Evolutionary conservation across 2,113 vertebrate genomes (phyloP).

Genomic region (Notechis scutatus): DNA sequence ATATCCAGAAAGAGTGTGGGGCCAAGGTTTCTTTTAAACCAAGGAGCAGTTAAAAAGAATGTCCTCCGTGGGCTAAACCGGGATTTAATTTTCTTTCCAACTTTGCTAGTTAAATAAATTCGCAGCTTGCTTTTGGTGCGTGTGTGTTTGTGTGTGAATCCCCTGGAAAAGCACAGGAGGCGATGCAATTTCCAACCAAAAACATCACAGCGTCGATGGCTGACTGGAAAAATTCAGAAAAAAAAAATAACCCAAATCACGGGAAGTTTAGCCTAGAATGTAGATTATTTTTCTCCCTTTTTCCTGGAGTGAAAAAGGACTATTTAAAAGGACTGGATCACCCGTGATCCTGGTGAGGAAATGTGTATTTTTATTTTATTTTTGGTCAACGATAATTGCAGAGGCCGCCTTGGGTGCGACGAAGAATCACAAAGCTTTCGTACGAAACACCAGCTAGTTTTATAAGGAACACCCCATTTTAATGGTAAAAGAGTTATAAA

Average conservation of each 20-base stretch:
- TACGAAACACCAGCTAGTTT: fast-evolving
- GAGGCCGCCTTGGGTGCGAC: not conserved
- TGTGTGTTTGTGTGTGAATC: not conserved
- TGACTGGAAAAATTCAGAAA: not conserved
- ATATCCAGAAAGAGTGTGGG: not conserved
- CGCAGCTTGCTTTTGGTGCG: not conserved
- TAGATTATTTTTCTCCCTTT: too few species aligned
- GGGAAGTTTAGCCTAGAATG: not conserved
- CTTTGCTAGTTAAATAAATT: not conserved
- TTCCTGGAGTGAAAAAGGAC: not conserved
- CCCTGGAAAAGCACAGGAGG: not conserved
- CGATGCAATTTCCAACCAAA: not conserved
- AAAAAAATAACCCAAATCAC: not conserved
- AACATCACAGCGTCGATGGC: not conserved
- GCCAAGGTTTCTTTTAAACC: not conserved
- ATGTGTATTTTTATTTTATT: not conserved
- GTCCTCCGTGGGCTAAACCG: not conserved
- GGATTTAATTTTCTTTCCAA: not conserved
- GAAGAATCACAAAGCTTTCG: not conserved
- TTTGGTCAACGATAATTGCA: not conserved
- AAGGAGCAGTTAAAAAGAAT: not conserved
- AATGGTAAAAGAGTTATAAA: conserved; percentile 38
- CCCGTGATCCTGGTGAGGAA: not conserved
- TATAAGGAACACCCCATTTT: conserved; percentile 3
- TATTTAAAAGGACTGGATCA: not conserved